phyloP scores from a whole-genome alignment of 2,888 invertebrate species.

The Sarcophaga carnaria region DNA sequence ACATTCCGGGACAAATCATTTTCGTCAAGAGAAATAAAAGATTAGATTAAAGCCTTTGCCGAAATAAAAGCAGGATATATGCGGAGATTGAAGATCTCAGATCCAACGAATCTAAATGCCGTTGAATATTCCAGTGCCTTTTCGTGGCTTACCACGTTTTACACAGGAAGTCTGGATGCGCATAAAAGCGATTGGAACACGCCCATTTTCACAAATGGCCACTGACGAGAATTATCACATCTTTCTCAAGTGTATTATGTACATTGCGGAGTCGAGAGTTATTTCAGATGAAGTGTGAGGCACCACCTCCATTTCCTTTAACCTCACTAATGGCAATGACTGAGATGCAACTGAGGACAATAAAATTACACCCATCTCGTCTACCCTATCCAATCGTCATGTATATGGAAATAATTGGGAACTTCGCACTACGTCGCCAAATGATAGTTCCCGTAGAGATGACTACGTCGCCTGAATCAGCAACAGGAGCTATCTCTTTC shows the following conservation, averaged over 20 bases:
- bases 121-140: conserved; percentile 5
- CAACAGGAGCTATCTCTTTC: background rate
- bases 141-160: conserved; percentile 1
- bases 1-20: too few relatives aligned
- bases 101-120: conserved; percentile 7
- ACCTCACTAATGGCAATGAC: too few relatives aligned
- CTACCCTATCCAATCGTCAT: too few relatives aligned
- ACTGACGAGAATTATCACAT: background rate
- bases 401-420: too few relatives aligned
- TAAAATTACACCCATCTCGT: too few relatives aligned
- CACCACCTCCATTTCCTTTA: too few relatives aligned
- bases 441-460: background rate
- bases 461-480: background rate
- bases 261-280: too few relatives aligned
- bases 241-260: background rate
- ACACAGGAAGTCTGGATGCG: background rate
- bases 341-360: too few relatives aligned
- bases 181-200: background rate
- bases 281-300: too few relatives aligned
- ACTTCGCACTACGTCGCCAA: too few relatives aligned
- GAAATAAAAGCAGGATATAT: background rate
- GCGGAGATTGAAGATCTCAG: background rate
- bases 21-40: too few relatives aligned
- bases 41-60: too few relatives aligned
- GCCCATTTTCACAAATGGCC: conserved; percentile 13